These are phyloP conservation scores for Antechinus stuartii DNA, from an alignment of 2,113 vertebrate genomes.

Conservation along the genomic window DNA sequence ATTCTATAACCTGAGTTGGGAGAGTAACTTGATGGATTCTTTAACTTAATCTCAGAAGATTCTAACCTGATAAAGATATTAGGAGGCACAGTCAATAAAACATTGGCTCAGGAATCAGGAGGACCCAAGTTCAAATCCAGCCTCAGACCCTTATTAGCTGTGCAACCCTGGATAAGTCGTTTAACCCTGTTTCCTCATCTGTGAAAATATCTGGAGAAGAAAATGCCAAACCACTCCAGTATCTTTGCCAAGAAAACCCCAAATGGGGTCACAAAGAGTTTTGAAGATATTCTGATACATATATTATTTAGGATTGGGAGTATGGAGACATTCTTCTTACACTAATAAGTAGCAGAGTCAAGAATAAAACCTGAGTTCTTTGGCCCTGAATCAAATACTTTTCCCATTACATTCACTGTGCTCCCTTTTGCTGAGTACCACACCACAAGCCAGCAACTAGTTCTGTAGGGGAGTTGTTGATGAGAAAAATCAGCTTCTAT, in stretches of 20 bases:
- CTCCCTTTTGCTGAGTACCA: not conserved
- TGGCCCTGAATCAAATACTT: not conserved
- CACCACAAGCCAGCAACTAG: not conserved
- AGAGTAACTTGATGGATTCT: not conserved
- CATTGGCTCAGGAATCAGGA: not conserved
- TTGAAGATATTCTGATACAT: not conserved
- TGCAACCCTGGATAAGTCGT: not conserved
- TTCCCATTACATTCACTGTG: not conserved
- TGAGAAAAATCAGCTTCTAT: constrained; percentile 44
- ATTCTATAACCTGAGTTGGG: not conserved
- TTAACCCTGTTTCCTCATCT: not conserved
- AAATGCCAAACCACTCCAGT: not conserved
- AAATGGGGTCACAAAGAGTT: not conserved
- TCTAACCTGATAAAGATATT: not conserved
- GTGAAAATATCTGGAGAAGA: not conserved
- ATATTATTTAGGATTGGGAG: not conserved
- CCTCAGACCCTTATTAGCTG: not conserved
- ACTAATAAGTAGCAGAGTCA: not conserved
- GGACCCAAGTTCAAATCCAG: not conserved
- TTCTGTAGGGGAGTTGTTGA: constrained; percentile 22
- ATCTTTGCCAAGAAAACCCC: not conserved
- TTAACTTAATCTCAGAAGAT: not conserved
- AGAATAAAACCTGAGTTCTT: not conserved
- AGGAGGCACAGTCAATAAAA: not conserved
- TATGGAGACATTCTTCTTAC: not conserved